Conservation (phyloP, 2,797 vertebrate genomes). For the Amphiprion clarkii region DNA sequence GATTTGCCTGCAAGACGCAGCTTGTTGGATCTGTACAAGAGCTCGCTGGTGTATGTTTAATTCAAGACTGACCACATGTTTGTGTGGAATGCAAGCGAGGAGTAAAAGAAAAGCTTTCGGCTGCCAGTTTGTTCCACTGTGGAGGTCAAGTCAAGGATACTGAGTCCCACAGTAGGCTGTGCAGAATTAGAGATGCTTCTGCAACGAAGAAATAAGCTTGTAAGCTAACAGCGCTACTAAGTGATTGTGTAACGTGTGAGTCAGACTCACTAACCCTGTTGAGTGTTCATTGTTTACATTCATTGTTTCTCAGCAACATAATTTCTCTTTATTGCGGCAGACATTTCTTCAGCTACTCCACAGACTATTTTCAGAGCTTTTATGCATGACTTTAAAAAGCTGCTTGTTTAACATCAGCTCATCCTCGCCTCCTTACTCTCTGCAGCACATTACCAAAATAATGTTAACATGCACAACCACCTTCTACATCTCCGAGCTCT, state of each 20-base stretch:
- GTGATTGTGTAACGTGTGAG: slow-evolving; percentile 44
- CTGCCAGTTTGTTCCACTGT: slow-evolving; percentile 35
- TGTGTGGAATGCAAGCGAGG: slow-evolving; percentile 43
- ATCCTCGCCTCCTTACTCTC: not conserved
- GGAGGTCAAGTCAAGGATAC: slow-evolving; percentile 65
- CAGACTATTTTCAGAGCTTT: not conserved
- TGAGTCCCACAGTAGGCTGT: slow-evolving; percentile 1
- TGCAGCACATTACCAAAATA: not conserved
- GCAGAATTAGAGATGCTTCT: slow-evolving; percentile 43
- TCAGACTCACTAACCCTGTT: not conserved
- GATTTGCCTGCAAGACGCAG: slow-evolving; percentile 59
- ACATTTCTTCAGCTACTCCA: not conserved
- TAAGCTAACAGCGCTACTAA: slow-evolving; percentile 28
- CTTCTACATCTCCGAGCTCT: not conserved
- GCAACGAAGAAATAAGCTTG: slow-evolving; percentile 35
- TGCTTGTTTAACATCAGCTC: not conserved
- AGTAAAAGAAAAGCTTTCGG: slow-evolving; percentile 44
- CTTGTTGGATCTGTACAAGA: slow-evolving; percentile 50
- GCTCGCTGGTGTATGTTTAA: slow-evolving; percentile 69
- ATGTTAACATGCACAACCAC: not conserved
- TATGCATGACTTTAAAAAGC: not conserved
- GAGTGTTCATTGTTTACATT: slow-evolving; percentile 29
- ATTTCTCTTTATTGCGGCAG: not conserved
- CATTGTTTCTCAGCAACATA: not conserved
- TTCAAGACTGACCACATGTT: slow-evolving; percentile 59